Percentiles rank a stretch among this genome's conserved stretches.
phyloP scores from a whole-genome alignment of 2,113 vertebrate species.

The Atrichornis clamosus region DNA sequence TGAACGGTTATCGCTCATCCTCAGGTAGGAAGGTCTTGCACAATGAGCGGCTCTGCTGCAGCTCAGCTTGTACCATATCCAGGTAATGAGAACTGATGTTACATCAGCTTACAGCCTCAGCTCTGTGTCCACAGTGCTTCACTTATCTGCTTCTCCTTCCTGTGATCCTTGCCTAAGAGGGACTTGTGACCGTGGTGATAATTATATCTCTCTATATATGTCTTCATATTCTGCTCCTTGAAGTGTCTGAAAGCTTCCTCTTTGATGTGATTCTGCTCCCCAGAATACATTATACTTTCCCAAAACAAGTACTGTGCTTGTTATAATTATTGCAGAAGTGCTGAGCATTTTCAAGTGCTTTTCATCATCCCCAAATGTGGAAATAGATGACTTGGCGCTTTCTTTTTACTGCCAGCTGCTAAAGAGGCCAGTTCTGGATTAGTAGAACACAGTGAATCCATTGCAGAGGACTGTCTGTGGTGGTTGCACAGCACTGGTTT shows the following conservation, averaged over 20 bases:
- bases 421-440: conserved; percentile 57
- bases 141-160: conserved; percentile 16
- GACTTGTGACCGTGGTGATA: conserved; percentile 28
- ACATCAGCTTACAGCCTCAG: not conserved
- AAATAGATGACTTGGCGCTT: conserved; percentile 60
- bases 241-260: conserved; percentile 47
- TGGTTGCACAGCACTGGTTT: not conserved
- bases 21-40: not conserved
- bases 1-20: not conserved
- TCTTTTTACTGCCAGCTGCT: conserved; percentile 58
- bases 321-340: conserved; percentile 59
- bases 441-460: not conserved
- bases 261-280: conserved; percentile 42
- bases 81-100: not conserved
- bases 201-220: conserved; percentile 27
- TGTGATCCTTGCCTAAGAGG: not conserved
- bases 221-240: conserved; percentile 41
- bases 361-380: conserved; percentile 64
- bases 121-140: not conserved
- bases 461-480: not conserved
- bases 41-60: not conserved
- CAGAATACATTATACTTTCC: conserved; percentile 56
- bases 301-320: conserved; percentile 44
- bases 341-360: conserved; percentile 52
- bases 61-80: not conserved